A percentile compares a stretch with the other conserved stretches of the same genome.
Conservation (phyloP, 2,797 vertebrate species). For the Gallirallus australis region DNA sequence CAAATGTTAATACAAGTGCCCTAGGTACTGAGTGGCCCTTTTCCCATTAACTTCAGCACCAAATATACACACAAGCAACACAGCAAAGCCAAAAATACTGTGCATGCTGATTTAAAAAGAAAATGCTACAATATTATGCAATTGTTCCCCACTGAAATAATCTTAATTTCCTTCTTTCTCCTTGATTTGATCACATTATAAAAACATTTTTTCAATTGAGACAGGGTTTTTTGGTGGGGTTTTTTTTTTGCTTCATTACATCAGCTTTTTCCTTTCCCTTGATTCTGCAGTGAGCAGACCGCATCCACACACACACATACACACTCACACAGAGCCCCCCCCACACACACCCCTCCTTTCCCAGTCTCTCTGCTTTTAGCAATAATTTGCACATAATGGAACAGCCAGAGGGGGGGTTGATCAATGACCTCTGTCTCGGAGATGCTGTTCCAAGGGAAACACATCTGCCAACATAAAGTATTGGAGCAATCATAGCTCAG, state of each 20-base stretch:
- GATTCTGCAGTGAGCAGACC: constrained; percentile 51
- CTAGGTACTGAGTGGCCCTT: neutral
- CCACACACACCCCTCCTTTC: neutral
- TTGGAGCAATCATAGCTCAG: constrained; percentile 89
- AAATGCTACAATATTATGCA: neutral
- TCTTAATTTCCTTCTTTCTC: constrained; percentile 31
- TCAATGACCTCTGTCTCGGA: constrained; percentile 88
- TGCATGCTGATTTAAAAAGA: neutral
- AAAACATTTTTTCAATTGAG: constrained; percentile 64
- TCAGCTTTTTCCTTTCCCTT: constrained; percentile 8
- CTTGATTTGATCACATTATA: constrained; percentile 64
- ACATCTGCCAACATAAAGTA: constrained; percentile 91
- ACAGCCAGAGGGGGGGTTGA: constrained; percentile 87
- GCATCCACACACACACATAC: constrained; percentile 13
- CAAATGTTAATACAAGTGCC: neutral
- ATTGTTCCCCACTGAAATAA: neutral
- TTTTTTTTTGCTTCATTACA: constrained; percentile 69
- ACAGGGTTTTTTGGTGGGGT: constrained; percentile 17
- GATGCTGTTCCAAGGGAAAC: constrained; percentile 88
- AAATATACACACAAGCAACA: neutral
- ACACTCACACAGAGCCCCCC: neutral
- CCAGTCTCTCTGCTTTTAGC: constrained; percentile 83
- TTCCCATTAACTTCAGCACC: neutral
- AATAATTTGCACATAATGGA: constrained; percentile 91
- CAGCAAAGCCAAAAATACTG: neutral